Percentiles rank a stretch among this genome's conserved stretches.
Conservation (phyloP, 2,113 vertebrate genomes). For the Syngnathus floridae region DNA sequence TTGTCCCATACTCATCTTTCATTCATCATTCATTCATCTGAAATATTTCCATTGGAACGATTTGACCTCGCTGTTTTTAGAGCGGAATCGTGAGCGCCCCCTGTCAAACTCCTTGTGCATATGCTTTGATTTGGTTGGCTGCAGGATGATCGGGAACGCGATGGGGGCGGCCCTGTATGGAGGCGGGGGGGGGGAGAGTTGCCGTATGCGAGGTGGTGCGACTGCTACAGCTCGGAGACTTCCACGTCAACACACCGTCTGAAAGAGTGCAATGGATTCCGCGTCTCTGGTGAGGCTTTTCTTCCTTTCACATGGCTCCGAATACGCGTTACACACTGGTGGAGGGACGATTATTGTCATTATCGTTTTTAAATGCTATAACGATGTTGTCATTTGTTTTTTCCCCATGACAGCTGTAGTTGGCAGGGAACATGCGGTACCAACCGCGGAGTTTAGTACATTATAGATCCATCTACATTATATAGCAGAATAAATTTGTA, state of each 20-base stretch:
- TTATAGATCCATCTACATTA: too few species aligned
- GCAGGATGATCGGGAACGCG: conserved; percentile 22
- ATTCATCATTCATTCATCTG: neutral
- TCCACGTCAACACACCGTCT: conserved; percentile 76
- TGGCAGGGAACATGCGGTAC: conserved; percentile 2
- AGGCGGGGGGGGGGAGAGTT: neutral
- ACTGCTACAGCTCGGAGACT: conserved; percentile 76
- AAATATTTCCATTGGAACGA: neutral
- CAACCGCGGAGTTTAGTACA: neutral
- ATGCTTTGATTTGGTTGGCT: conserved; percentile 25
- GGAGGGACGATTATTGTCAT: neutral
- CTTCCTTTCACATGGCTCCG: neutral
- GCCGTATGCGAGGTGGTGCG: conserved; percentile 45
- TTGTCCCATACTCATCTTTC: neutral
- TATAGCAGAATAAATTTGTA: neutral
- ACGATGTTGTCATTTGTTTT: conserved; percentile 41
- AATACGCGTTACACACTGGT: neutral
- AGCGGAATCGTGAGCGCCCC: conserved; percentile 24
- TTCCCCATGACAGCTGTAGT: conserved; percentile 17
- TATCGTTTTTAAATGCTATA: neutral
- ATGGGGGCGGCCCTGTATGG: conserved; percentile 29
- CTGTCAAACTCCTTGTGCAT: conserved; percentile 1
- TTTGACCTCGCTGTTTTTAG: neutral
- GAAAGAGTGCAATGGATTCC: conserved; percentile 65
- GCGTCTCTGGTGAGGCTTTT: conserved; percentile 65